Percentiles rank a stretch among this genome's conserved stretches.
Evolutionary conservation across 2,797 vertebrate species (phyloP).

Genomic region (Sebastes nivosus): DNA sequence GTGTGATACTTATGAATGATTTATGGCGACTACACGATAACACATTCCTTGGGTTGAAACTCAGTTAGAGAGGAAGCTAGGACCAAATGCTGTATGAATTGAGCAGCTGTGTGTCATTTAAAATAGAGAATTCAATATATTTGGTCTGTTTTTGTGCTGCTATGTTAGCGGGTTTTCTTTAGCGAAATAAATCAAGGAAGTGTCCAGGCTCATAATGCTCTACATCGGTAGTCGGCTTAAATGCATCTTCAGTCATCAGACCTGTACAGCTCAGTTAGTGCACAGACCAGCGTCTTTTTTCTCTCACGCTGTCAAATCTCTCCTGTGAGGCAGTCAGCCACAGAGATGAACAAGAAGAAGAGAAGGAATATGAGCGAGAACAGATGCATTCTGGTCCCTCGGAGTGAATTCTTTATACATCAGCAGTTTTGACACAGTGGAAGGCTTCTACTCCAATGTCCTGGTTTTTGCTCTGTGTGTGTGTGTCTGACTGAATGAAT

Average conservation of each 20-base stretch:
- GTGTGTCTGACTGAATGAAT: too few relatives aligned
- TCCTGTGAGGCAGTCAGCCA: neutral
- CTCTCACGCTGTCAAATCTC: conserved; percentile 14
- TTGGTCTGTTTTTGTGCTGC: conserved; percentile 5
- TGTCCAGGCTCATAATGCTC: conserved; percentile 1
- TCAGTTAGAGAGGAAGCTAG: conserved; percentile 32
- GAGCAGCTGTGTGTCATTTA: conserved; percentile 30
- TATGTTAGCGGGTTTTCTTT: conserved; percentile 6
- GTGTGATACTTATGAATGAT: conserved; percentile 63
- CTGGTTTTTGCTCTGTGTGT: neutral
- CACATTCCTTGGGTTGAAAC: conserved; percentile 47
- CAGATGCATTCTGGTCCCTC: neutral
- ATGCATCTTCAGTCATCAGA: conserved; percentile 30
- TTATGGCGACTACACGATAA: conserved; percentile 54
- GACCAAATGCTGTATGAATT: conserved; percentile 30
- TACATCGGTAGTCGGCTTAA: neutral
- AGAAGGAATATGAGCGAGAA: neutral
- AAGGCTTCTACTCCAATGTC: neutral
- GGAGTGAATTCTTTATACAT: conserved; percentile 12
- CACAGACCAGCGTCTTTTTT: neutral
- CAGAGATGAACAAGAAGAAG: neutral
- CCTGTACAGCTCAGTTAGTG: neutral
- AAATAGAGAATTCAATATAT: conserved; percentile 13
- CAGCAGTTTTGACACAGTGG: conserved; percentile 3
- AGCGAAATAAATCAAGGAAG: conserved; percentile 26